Percentiles rank a stretch among this genome's conserved stretches.
These are phyloP conservation scores for Volucella inflata DNA, from an alignment of 2,888 invertebrate species.

Conservation along the genomic window DNA sequence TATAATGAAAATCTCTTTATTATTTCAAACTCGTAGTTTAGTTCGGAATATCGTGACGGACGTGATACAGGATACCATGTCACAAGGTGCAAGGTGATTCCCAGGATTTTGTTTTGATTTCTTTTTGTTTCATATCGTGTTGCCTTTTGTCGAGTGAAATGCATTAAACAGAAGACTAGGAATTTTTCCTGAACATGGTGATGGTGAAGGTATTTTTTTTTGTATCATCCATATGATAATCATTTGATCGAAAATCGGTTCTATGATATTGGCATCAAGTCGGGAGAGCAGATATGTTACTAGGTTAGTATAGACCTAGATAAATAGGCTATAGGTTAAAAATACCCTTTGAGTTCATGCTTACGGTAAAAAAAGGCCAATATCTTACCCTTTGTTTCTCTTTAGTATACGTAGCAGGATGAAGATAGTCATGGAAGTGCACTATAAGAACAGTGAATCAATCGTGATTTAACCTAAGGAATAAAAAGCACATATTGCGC, in stretches of 20 bases:
- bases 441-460: slow-evolving; percentile 44
- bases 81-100: slow-evolving; percentile 76
- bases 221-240: slow-evolving; percentile 61
- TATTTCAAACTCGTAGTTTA: slow-evolving; percentile 69
- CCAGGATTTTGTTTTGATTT: slow-evolving; percentile 73
- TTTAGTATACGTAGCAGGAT: slow-evolving; percentile 13
- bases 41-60: slow-evolving; percentile 72
- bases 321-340: slow-evolving; percentile 51
- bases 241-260: slow-evolving; percentile 69
- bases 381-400: slow-evolving; percentile 27
- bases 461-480: slow-evolving; percentile 44
- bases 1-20: slow-evolving; percentile 71
- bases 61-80: slow-evolving; percentile 75
- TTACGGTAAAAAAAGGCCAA: slow-evolving; percentile 46
- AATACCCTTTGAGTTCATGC: slow-evolving; percentile 44
- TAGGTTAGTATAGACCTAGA: neutral
- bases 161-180: neutral
- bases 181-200: slow-evolving; percentile 4
- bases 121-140: slow-evolving; percentile 54
- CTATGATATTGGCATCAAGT: slow-evolving; percentile 49
- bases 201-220: slow-evolving; percentile 32
- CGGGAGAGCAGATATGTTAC: slow-evolving; percentile 23
- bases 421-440: slow-evolving; percentile 54
- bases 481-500: slow-evolving; percentile 2
- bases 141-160: neutral